A percentile compares a stretch with the other conserved stretches of the same genome.
These are phyloP conservation scores for Iguana delicatissima DNA, from an alignment of 2,797 vertebrate genomes.

Conservation along the genomic window DNA sequence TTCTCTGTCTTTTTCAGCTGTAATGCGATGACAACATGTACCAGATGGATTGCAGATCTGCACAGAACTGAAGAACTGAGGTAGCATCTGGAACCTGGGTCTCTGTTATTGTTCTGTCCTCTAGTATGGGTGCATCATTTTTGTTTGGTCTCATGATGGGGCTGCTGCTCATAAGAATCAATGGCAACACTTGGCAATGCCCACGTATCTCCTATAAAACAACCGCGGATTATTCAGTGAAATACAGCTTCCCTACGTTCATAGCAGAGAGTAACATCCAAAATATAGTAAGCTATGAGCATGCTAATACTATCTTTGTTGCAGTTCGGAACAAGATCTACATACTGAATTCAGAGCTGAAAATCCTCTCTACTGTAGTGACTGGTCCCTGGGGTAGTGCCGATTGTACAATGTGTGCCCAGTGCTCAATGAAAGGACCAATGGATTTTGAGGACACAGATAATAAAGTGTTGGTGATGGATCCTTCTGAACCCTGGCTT, in stretches of 20 bases:
- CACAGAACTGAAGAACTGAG: rapidly evolving
- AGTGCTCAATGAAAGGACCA: conserved; percentile 37
- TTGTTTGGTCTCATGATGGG: not conserved
- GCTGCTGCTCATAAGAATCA: rapidly evolving
- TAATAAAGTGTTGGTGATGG: conserved; percentile 87
- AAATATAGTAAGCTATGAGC: conserved; percentile 84
- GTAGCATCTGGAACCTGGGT: conserved; percentile 22
- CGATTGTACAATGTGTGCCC: conserved; percentile 83
- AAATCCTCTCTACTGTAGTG: conserved; percentile 46
- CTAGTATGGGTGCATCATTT: conserved; percentile 49
- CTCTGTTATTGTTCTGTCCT: not conserved
- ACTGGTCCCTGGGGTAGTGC: conserved; percentile 87
- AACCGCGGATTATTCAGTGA: conserved; percentile 85
- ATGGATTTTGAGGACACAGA: conserved; percentile 81
- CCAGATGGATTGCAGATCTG: rapidly evolving
- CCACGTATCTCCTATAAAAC: conserved; percentile 76
- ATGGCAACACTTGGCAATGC: conserved; percentile 72
- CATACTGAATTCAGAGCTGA: conserved; percentile 77
- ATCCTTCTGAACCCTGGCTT: conserved; percentile 87
- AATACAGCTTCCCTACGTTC: conserved; percentile 87
- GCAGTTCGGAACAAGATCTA: conserved; percentile 88
- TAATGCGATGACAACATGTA: conserved; percentile 1
- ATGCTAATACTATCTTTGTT: conserved; percentile 83
- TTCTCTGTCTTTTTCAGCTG: conserved; percentile 36
- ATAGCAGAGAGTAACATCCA: conserved; percentile 83